Evolutionary conservation across 2,113 vertebrate genomes (phyloP), one percentile per base, ranked within the genome.

Genomic region (Pelmatolapia mariae): DNA sequence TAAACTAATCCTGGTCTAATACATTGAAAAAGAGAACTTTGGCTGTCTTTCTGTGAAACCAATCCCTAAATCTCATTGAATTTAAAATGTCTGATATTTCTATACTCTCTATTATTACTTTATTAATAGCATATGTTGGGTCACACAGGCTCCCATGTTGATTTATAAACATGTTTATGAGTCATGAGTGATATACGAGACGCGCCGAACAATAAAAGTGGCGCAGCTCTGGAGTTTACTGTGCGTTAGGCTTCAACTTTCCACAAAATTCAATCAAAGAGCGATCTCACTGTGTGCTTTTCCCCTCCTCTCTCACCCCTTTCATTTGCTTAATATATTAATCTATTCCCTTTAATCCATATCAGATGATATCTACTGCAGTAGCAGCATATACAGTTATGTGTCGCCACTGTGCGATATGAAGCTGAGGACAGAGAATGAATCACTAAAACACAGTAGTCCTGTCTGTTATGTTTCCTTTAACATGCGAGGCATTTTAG

Each of bases 271-370:
- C 79, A 89, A 81, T 85, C 82, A 87, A 84, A 89, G 31, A 82
- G 18, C 1, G 1, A 36, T 66, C 40, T 68, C 53, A 53, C 45
- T 13, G 16, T 68, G 31, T 87, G 80, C 81, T n/a, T 71, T 71
- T 1, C 26, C 10, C n/a, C 47, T 26, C 36, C 56, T 79, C 86
- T 82, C 85, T 82, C 87, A 40, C 78, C 50, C 24, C 82, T 92
- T 94, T 92, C 78, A 87, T 92, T 89, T 92, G 81, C 89, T 82
- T 92, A 92, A 92, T 92, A 66, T 93, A 93, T 95, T 94, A 92
- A 95, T 93, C 90, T 89, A 93, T 95, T 95, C 91, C 79, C 94
- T 96, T 93, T 93, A 81, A 95, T 94, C 87, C 81, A 81, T 93
- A 87, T 93, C 66, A 93, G 86, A 95, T 91, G 31, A 87, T 90